A percentile compares a stretch with the other conserved stretches of the same genome.
These are phyloP conservation scores for Drosophila ochracea DNA, from an alignment of 2,888 invertebrate genomes.

Conservation along the genomic window DNA sequence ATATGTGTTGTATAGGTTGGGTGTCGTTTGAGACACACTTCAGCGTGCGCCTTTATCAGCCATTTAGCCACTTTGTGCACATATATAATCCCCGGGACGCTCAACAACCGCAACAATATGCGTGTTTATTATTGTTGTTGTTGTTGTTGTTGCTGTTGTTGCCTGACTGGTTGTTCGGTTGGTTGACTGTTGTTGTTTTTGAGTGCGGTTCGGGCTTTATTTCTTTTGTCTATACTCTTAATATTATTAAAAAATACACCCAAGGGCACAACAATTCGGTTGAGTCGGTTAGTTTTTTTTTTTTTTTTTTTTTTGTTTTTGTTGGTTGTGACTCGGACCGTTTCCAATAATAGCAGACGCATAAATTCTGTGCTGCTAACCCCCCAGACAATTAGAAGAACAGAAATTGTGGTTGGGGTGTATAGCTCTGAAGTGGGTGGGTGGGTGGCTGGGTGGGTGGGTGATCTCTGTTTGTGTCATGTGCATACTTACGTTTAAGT, in stretches of 20 bases:
- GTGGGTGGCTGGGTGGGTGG: neutral
- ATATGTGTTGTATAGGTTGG: conserved; percentile 2
- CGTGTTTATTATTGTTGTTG: conserved; percentile 72
- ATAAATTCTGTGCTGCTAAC: conserved; percentile 47
- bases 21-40: conserved; percentile 40
- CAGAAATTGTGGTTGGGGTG: conserved; percentile 13
- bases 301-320: conserved; percentile 15
- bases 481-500: conserved; percentile 48
- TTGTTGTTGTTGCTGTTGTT: conserved; percentile 61
- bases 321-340: conserved; percentile 38
- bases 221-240: conserved; percentile 70
- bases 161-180: conserved; percentile 10
- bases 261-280: conserved; percentile 76
- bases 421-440: neutral
- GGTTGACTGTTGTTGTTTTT: conserved; percentile 40
- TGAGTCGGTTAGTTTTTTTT: conserved; percentile 56
- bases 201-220: conserved; percentile 53
- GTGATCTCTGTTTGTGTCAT: conserved; percentile 43
- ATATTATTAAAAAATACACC: conserved; percentile 81
- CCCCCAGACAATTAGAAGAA: conserved; percentile 73
- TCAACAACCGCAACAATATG: conserved; percentile 73
- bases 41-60: conserved; percentile 75
- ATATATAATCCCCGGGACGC: conserved; percentile 62
- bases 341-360: conserved; percentile 51
- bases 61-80: conserved; percentile 75